Conservation (phyloP, 2,113 vertebrate genomes). For the Laterallus jamaicensis region DNA sequence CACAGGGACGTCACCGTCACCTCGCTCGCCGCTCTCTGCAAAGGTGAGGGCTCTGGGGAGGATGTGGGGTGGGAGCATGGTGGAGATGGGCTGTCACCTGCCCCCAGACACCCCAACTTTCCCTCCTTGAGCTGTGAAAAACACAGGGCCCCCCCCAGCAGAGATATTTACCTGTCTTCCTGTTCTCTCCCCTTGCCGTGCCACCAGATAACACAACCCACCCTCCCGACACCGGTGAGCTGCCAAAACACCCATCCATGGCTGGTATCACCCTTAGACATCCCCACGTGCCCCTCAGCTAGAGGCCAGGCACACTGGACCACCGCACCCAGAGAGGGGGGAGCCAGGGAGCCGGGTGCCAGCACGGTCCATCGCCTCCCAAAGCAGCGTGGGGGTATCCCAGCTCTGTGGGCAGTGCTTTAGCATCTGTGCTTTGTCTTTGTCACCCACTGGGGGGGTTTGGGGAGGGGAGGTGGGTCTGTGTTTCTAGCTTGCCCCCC, state of each 20-base stretch:
- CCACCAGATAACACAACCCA: neutral
- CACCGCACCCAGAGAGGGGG: fast-evolving
- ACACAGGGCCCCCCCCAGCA: fast-evolving
- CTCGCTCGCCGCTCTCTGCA: fast-evolving
- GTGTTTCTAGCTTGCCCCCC: neutral
- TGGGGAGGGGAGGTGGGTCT: no score
- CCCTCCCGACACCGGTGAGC: neutral
- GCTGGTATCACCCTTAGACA: neutral
- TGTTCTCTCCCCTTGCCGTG: neutral
- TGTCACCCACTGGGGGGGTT: neutral
- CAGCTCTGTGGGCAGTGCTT: neutral
- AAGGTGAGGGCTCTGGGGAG: neutral
- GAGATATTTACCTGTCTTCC: neutral
- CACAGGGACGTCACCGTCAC: fast-evolving
- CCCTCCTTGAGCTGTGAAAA: neutral
- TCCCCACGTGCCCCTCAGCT: neutral
- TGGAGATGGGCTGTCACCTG: neutral
- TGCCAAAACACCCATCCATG: fast-evolving
- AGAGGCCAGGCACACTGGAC: fast-evolving
- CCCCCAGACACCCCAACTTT: neutral
- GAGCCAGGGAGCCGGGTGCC: neutral
- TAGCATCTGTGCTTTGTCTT: fast-evolving
- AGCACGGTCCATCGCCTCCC: neutral
- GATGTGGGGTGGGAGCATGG: fast-evolving
- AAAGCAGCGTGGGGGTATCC: no score